Base-by-base conservation (phyloP, 2,888 invertebrate species). In the Amorpha juglandis region DNA sequence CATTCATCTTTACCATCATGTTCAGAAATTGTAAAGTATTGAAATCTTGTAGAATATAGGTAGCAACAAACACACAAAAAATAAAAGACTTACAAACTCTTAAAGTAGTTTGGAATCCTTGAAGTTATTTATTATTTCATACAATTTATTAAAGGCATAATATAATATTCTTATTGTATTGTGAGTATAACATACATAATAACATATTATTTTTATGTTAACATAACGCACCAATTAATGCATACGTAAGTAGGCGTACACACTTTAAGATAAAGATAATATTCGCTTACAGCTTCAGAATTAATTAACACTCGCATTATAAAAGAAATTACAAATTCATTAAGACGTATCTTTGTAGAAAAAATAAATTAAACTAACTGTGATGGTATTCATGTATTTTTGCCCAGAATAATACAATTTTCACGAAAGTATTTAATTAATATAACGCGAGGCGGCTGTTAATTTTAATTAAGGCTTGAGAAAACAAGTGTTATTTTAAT, bases 41-140 rank as follows among this genome's bases (percentile, higher is more conserved):
- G 19, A 33, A 53, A 64, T 64, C 52, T 64, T 63, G 27, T 63
- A 63, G 48, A 63, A 48, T n/a, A 58, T 38, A 58, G 38, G 38
- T n/a, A n/a, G n/a, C n/a, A 47, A 50, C 63, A 38, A 51, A 62
- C 48, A 65, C 48, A 51, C 65, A 62, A 65, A 62, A 65, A 62
- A 50, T 63, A 65, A 65, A 65, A 65, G 50, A 62, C 62, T 65
- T 65, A 19, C 38, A 42, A 65, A 62, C 14, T 62, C 7, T 51
- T 9, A 42, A 48, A 33, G 50, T 62, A 62, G 62, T 65, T 65
- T 65, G 35, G 9, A 21, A 45, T 58, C 16, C 12, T 19, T 19
- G 38, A 38, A 8, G 16, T 38, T 16, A 16, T 35, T 16, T 45
- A 0, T 12, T 14, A 14, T 45, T 45, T 45, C 12, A 38, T 38